A percentile compares a stretch with the other conserved stretches of the same genome.
Evolutionary conservation across 2,888 invertebrate species (phyloP).

Genomic region (Heliconius ethilla): DNA sequence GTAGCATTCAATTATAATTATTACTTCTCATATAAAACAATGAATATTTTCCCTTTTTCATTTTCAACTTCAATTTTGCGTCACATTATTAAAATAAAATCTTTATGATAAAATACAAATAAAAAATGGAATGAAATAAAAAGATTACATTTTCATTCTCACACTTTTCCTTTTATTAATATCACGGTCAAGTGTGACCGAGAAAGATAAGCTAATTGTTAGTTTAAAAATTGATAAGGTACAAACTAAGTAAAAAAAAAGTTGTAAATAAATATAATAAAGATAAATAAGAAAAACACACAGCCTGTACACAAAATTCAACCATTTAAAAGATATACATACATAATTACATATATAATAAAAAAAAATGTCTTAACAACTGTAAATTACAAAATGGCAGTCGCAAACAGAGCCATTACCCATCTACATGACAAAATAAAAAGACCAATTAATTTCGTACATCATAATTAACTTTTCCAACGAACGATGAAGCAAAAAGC

Average conservation of each 20-base stretch:
- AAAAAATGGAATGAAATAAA: background rate
- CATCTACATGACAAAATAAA: constrained; percentile 26
- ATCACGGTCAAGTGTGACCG: constrained; percentile 7
- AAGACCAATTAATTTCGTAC: constrained; percentile 36
- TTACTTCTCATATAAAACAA: background rate
- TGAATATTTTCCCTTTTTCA: background rate
- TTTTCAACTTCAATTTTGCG: background rate
- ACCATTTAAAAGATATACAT: background rate
- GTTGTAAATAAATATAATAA: too few species aligned
- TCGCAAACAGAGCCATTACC: constrained; percentile 24
- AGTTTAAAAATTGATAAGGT: background rate
- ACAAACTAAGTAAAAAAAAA: background rate
- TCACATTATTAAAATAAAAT: background rate
- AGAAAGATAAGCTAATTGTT: background rate
- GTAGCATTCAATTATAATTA: background rate
- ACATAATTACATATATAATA: too few species aligned
- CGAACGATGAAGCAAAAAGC: constrained; percentile 35
- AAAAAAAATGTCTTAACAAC: background rate
- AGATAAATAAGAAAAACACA: background rate
- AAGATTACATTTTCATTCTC: background rate
- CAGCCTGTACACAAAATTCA: background rate
- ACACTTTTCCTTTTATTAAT: constrained; percentile 6
- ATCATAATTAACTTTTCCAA: constrained; percentile 44
- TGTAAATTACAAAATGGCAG: background rate
- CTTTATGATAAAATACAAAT: background rate